These are phyloP conservation scores for Aegypius monachus DNA, from an alignment of 2,113 vertebrate genomes.

Conservation along the genomic window DNA sequence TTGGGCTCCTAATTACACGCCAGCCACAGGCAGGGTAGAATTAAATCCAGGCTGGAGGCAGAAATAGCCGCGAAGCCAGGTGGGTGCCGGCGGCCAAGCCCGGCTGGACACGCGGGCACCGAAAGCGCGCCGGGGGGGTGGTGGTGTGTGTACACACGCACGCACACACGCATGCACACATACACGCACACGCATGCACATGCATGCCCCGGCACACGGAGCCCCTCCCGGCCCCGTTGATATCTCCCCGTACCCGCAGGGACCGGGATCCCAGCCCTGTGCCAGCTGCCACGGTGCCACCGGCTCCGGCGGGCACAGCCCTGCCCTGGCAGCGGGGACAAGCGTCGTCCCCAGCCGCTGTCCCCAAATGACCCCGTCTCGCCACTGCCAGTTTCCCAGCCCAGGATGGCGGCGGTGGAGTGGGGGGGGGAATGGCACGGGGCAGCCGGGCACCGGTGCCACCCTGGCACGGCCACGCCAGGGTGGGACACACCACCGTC, in stretches of 20 bases:
- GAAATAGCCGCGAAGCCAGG: neutral
- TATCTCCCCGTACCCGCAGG: neutral
- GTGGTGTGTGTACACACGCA: too few relatives aligned
- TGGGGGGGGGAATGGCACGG: too few relatives aligned
- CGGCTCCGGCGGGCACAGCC: neutral
- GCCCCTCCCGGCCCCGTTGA: too few relatives aligned
- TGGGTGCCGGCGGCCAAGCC: neutral
- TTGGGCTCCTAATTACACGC: neutral
- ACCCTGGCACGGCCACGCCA: neutral
- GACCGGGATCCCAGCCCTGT: neutral
- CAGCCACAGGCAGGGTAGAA: neutral
- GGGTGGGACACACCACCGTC: neutral
- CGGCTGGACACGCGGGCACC: neutral
- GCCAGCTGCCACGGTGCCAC: neutral
- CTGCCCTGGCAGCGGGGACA: neutral
- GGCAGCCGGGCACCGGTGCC: neutral
- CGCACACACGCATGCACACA: neutral
- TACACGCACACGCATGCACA: neutral
- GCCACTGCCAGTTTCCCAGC: neutral
- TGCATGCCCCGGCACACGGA: fast-evolving
- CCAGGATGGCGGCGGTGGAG: neutral
- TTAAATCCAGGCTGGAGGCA: slow-evolving; percentile 2
- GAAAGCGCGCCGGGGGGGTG: too few relatives aligned
- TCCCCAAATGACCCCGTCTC: neutral
- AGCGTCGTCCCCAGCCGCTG: neutral